Conservation (phyloP, 2,888 invertebrate species). For the Ctena decussata region DNA sequence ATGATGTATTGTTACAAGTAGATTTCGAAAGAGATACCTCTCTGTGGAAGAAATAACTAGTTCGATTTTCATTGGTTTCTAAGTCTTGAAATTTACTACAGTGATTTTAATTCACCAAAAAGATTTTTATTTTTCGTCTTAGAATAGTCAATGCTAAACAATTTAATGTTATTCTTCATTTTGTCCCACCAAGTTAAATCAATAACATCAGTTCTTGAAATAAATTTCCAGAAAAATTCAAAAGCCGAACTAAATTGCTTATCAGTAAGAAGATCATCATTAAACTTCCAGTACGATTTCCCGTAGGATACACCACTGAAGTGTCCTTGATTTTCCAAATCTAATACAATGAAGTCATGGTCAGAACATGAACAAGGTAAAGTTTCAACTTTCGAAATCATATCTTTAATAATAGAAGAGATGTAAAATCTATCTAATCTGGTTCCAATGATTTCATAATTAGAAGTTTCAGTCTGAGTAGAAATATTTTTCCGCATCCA, state of each 20-base stretch:
- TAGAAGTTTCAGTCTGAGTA: too few species aligned
- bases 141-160: conserved; percentile 24
- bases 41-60: too few species aligned
- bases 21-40: too few species aligned
- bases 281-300: conserved; percentile 45
- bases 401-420: too few species aligned
- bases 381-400: not conserved
- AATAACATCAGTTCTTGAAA: conserved; percentile 2
- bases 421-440: too few species aligned
- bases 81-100: not conserved
- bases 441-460: too few species aligned
- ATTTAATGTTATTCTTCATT: conserved; percentile 21
- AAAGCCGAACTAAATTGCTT: conserved; percentile 17
- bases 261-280: conserved; percentile 30
- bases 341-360: not conserved
- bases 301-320: not conserved
- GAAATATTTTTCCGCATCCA: not conserved
- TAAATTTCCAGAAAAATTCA: conserved; percentile 38
- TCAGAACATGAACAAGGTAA: not conserved
- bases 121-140: conserved; percentile 6
- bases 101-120: not conserved
- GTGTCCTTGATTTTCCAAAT: not conserved
- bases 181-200: conserved; percentile 22
- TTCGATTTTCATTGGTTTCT: too few species aligned
- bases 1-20: too few species aligned